Base-by-base conservation (phyloP, 2,888 invertebrate species). In the Drosophila peninsularis region DNA sequence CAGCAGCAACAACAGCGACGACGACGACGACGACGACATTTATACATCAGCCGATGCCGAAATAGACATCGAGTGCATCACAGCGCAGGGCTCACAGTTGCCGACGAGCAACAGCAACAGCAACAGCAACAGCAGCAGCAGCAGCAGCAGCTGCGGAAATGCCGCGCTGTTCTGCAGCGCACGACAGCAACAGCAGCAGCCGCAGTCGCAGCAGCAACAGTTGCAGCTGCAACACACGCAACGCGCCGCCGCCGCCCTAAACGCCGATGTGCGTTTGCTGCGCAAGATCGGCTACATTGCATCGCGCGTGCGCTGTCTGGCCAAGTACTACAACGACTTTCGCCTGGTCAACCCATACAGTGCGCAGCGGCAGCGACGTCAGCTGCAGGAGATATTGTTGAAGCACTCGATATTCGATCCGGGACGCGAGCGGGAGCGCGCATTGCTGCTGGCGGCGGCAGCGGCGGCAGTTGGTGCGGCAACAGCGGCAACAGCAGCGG, bases 211-310 rank as follows among this genome's bases (percentile, higher is more conserved):
- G 0, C 57, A 58, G 1, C 61, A 67, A 7, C 60, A 65, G 10
- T 37, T 21, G 9, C 71, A 56, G 19, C 65, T 52, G 24, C 66
- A 61, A 17, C 71, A 71, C 17, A 24, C 53, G 7, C 78, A 76
- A 9, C 62, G 53, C 60, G 62, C 66, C 37, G 81, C 66, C 34
- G 81, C 77, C 36, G 44, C 80, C 21, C 50, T 82, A 58, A 90
- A 81, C 71, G 83, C 91, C 72, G 92, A 92, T 90, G 91, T 92
- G 62, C 91, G 92, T 62, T 71, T 92, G 62, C 77, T 92, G 72
- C 91, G 91, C 32, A 90, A 92, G 61, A 91, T 92, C 69, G 92
- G 92, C 55, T 92, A 90, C 55, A 92, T 92, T 78, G 92, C 92
- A 27, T 90, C 92, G 9, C 89, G 92, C 4, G 90, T 92, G 21